Percentiles rank a stretch among this genome's conserved stretches.
Conservation (phyloP, 2,888 invertebrate species). For the Sialis lutaria region DNA sequence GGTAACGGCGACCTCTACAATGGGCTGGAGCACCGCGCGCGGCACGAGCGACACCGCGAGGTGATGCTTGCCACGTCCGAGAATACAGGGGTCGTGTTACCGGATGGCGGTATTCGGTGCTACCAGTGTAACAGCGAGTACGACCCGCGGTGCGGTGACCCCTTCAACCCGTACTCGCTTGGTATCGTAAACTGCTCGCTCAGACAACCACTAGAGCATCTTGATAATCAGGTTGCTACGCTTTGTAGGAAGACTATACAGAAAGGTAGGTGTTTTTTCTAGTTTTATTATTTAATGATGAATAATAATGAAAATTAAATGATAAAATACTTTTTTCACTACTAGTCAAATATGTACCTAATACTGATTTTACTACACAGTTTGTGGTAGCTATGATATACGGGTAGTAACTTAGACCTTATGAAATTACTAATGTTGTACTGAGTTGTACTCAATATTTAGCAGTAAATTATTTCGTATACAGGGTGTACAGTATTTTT, state of each 20-base stretch:
- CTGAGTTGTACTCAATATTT: too few relatives aligned
- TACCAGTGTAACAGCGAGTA: constrained; percentile 85
- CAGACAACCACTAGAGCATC: constrained; percentile 50
- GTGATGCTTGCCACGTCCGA: neutral
- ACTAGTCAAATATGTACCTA: too few relatives aligned
- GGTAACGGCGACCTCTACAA: neutral
- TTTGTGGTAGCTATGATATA: too few relatives aligned
- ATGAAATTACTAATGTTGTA: too few relatives aligned
- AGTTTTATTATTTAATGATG: too few relatives aligned
- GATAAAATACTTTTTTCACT: too few relatives aligned
- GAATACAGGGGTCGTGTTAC: too few relatives aligned
- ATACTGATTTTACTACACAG: too few relatives aligned
- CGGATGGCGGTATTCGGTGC: constrained; percentile 37
- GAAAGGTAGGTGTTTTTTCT: constrained; percentile 19
- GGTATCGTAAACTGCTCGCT: constrained; percentile 72
- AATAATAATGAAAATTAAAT: too few relatives aligned
- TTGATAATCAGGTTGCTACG: constrained; percentile 33
- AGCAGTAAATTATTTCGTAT: too few relatives aligned
- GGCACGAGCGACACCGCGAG: constrained; percentile 2
- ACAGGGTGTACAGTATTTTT: too few relatives aligned
- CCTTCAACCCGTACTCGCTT: constrained; percentile 71
- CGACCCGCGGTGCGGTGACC: constrained; percentile 77
- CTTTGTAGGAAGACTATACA: constrained; percentile 58
- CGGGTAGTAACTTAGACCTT: too few relatives aligned
- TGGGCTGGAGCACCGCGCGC: constrained; percentile 1